phyloP scores from a whole-genome alignment of 2,797 vertebrate genomes.

The Parauchenoglanis punctatus region DNA sequence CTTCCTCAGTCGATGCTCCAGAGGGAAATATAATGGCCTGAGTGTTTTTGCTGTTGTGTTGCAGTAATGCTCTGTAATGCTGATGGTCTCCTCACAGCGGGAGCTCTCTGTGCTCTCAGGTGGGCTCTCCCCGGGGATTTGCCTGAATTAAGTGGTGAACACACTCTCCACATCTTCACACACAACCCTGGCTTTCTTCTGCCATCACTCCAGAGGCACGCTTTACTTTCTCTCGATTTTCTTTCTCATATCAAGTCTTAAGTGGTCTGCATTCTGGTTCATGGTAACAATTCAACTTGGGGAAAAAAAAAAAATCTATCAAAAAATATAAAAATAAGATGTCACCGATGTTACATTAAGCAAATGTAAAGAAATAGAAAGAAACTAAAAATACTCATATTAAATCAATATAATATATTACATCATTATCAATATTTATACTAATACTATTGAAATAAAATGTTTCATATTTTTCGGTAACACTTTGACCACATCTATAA shows the following conservation, averaged over 20 bases:
- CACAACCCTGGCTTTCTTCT: conserved; percentile 60
- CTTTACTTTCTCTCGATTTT: conserved; percentile 61
- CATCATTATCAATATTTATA: not conserved
- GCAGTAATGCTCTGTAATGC: conserved; percentile 76
- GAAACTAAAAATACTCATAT: not conserved
- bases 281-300: not conserved
- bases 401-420: not conserved
- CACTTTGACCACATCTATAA: no score
- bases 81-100: conserved; percentile 75
- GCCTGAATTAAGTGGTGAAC: conserved; percentile 73
- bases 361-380: not conserved
- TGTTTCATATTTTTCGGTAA: not conserved
- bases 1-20: conserved; percentile 58
- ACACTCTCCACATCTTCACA: conserved; percentile 59
- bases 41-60: conserved; percentile 65
- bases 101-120: conserved; percentile 73
- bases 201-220: conserved; percentile 67
- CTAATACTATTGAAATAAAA: not conserved
- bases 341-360: not conserved
- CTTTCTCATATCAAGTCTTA: not conserved
- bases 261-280: not conserved
- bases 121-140: conserved; percentile 70
- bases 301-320: not conserved
- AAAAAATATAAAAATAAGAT: not conserved
- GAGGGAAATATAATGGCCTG: conserved; percentile 65